These are phyloP conservation scores for Proales similis DNA, from an alignment of 1,140 invertebrate genomes.

Conservation along the genomic window DNA sequence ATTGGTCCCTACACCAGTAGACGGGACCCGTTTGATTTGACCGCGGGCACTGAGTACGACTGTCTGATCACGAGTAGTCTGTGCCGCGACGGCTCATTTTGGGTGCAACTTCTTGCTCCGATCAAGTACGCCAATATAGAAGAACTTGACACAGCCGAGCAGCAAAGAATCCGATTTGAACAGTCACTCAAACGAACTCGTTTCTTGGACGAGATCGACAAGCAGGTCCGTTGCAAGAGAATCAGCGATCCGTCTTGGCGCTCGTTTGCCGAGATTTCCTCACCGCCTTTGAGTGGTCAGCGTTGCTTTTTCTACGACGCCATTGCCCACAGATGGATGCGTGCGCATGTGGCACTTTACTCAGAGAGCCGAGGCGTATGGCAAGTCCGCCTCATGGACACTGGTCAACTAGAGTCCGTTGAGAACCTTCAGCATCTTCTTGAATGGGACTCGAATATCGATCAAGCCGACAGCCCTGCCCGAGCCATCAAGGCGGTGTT, in stretches of 20 bases:
- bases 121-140: background rate
- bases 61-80: background rate
- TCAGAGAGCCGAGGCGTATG: no score
- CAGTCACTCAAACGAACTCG: background rate
- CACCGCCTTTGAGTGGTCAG: no score
- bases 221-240: background rate
- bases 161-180: no score
- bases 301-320: no score
- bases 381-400: constrained; percentile 15
- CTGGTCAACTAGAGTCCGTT: no score
- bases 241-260: constrained; percentile 9
- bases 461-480: background rate
- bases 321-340: no score
- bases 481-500: constrained; percentile 6
- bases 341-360: no score
- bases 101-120: constrained; percentile 5
- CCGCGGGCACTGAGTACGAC: background rate
- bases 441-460: no score
- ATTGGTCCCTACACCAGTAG: background rate
- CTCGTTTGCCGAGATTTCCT: background rate
- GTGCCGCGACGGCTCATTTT: constrained; percentile 1
- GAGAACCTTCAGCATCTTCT: no score
- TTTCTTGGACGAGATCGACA: constrained; percentile 7
- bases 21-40: background rate
- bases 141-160: background rate